These are phyloP conservation scores for Drosophila bocki DNA, from an alignment of 1,140 invertebrate genomes.

Conservation along the genomic window DNA sequence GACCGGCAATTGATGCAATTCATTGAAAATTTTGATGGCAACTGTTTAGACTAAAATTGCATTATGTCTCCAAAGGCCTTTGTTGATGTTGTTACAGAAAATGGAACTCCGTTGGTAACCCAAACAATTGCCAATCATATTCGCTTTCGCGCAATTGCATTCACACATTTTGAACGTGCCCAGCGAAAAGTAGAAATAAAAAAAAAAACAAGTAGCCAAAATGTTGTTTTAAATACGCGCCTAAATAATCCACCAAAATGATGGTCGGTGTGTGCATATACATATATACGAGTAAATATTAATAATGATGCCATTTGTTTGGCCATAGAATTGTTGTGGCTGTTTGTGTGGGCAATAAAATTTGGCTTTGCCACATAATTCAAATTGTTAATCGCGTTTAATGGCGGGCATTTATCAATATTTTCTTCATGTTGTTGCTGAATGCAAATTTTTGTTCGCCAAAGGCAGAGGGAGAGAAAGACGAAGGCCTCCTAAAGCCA, in stretches of 20 bases:
- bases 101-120: slow-evolving; percentile 29
- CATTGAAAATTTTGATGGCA: slow-evolving; percentile 79
- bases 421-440: slow-evolving; percentile 57
- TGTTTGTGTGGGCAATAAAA: slow-evolving; percentile 75
- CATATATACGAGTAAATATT: slow-evolving; percentile 53
- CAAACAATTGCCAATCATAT: slow-evolving; percentile 82
- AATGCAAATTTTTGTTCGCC: slow-evolving; percentile 50
- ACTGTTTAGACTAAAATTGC: slow-evolving; percentile 83
- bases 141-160: slow-evolving; percentile 79
- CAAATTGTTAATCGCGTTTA: slow-evolving; percentile 84
- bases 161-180: slow-evolving; percentile 63
- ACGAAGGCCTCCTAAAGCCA: slow-evolving; percentile 28
- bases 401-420: slow-evolving; percentile 83
- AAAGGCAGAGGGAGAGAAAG: neutral
- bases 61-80: slow-evolving; percentile 68
- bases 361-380: slow-evolving; percentile 83
- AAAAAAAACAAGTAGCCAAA: slow-evolving; percentile 38
- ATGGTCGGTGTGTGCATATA: slow-evolving; percentile 56
- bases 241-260: slow-evolving; percentile 56
- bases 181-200: neutral
- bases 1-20: slow-evolving; percentile 82
- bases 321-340: slow-evolving; percentile 70
- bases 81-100: slow-evolving; percentile 38
- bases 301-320: slow-evolving; percentile 83
- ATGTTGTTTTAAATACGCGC: slow-evolving; percentile 58